Percentiles rank a stretch among this genome's conserved stretches.
phyloP scores from a whole-genome alignment of 2,797 vertebrate species.

The Falco rusticolus region DNA sequence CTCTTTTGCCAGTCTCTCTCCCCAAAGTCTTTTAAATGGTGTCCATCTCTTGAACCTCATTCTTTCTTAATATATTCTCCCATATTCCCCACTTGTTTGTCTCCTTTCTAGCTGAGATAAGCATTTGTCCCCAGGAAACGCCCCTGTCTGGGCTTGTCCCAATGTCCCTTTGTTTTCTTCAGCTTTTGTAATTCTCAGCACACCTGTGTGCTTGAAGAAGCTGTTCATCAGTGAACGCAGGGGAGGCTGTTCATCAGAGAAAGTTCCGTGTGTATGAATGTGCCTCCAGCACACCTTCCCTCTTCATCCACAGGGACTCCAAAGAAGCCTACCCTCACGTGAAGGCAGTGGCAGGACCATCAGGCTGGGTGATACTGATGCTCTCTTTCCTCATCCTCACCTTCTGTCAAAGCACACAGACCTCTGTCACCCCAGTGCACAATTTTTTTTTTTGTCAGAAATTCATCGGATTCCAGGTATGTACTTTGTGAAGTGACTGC shows the following conservation, averaged over 20 bases:
- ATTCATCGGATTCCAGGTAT: not conserved
- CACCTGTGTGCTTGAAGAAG: conserved; percentile 55
- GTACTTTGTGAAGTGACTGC: not conserved
- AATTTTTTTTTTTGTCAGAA: not conserved
- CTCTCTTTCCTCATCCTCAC: not conserved
- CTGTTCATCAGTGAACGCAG: conserved; percentile 3
- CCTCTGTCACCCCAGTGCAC: not conserved
- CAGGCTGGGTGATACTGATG: not conserved
- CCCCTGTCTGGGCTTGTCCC: conserved; percentile 35
- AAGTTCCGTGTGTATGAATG: not conserved
- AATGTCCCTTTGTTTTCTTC: conserved; percentile 21
- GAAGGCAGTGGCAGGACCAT: not conserved
- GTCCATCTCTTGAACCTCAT: not conserved
- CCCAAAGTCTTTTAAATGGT: not conserved
- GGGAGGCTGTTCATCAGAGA: not conserved
- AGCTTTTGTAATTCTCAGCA: not conserved
- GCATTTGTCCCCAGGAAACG: conserved; percentile 22
- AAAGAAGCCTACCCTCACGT: not conserved
- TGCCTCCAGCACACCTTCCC: not conserved
- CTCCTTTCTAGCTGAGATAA: conserved; percentile 15
- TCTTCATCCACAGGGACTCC: not conserved
- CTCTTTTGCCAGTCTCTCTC: not conserved
- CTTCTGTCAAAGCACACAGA: not conserved
- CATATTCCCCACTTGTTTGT: not conserved
- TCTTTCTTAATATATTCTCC: not conserved